Evolutionary conservation across 2,888 invertebrate species (phyloP).

Genomic region (Glomeris marginata): DNA sequence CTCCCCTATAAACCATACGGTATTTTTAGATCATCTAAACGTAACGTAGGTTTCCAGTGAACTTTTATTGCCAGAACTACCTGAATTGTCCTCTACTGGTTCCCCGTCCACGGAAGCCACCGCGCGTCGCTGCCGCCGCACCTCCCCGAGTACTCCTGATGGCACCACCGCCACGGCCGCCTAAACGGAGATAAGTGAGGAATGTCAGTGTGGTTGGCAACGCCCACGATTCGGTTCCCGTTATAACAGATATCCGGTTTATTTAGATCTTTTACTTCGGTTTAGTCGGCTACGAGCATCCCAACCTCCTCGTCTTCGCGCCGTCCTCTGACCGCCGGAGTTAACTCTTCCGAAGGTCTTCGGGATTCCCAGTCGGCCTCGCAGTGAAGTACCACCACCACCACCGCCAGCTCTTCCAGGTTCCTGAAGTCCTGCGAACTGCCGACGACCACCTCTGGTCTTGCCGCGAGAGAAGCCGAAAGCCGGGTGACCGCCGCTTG

Average conservation of each 20-base stretch:
- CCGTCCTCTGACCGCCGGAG: too few relatives aligned
- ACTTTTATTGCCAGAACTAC: not conserved
- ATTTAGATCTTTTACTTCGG: too few relatives aligned
- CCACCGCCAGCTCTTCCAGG: not conserved
- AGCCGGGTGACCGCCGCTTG: slow-evolving; percentile 1
- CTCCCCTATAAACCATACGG: not conserved
- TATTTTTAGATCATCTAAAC: not conserved
- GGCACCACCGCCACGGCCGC: not conserved
- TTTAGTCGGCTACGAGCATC: too few relatives aligned
- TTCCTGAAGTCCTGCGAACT: not conserved
- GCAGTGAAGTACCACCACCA: not conserved
- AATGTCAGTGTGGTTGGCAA: too few relatives aligned
- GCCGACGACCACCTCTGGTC: not conserved
- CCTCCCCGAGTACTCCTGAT: not conserved
- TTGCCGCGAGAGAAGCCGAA: slow-evolving; percentile 1
- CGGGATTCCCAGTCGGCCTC: not conserved
- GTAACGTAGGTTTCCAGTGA: not conserved
- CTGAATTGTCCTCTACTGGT: not conserved
- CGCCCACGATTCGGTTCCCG: too few relatives aligned
- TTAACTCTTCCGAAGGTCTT: too few relatives aligned
- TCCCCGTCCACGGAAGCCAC: not conserved
- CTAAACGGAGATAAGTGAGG: too few relatives aligned
- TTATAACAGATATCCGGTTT: too few relatives aligned
- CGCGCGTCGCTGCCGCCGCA: not conserved
- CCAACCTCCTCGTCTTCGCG: too few relatives aligned